Evolutionary conservation across 2,888 invertebrate genomes (phyloP).

Genomic region (Eupithecia abbreviata): DNA sequence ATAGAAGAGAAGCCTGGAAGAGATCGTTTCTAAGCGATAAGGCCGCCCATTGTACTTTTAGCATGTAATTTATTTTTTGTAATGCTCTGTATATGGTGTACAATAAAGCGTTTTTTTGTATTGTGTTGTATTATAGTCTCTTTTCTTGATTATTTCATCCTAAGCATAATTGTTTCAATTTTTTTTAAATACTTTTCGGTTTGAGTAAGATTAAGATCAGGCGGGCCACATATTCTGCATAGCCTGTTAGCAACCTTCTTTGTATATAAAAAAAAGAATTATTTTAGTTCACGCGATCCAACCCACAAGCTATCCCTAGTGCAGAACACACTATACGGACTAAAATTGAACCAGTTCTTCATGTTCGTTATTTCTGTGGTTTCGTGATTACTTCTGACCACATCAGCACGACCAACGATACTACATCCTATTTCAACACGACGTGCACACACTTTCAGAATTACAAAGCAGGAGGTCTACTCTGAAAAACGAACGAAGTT

Average conservation of each 20-base stretch:
- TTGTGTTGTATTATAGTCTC: neutral
- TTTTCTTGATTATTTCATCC: neutral
- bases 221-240: too few relatives aligned
- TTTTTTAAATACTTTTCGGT: neutral
- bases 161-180: neutral
- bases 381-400: neutral
- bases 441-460: constrained; percentile 2
- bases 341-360: neutral
- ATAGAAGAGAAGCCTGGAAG: too few relatives aligned
- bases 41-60: too few relatives aligned
- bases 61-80: too few relatives aligned
- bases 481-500: too few relatives aligned
- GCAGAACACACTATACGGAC: neutral
- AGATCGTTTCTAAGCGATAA: too few relatives aligned
- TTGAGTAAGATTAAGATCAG: neutral
- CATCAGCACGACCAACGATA: neutral
- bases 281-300: neutral
- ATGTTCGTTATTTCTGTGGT: constrained; percentile 4
- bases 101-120: too few relatives aligned
- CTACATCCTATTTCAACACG: constrained; percentile 7
- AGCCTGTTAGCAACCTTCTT: too few relatives aligned
- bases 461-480: neutral
- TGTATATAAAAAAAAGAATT: too few relatives aligned
- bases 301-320: neutral
- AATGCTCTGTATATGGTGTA: too few relatives aligned